Conservation (phyloP, 2,797 vertebrate species). For the Acanthurus tractus region DNA sequence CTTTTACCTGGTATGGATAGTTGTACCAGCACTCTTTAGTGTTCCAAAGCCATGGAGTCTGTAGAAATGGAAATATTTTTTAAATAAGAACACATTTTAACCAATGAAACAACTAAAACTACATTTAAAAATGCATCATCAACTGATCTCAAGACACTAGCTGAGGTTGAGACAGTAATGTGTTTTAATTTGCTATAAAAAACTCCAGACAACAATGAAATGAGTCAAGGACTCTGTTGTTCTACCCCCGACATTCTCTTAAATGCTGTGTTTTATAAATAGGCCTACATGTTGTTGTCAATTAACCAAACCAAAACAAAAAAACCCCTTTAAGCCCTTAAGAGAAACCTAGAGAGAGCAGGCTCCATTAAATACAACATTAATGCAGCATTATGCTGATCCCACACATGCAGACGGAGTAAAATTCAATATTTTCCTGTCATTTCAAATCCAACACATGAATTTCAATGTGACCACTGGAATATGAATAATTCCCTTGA, state of each 20-base stretch:
- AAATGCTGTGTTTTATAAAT: constrained; percentile 6
- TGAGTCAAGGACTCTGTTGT: neutral
- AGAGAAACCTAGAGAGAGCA: constrained; percentile 21
- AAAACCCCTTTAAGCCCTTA: neutral
- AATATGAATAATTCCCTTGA: constrained; percentile 14
- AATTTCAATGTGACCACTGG: constrained; percentile 22
- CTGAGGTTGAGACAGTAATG: neutral
- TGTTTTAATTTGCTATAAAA: neutral
- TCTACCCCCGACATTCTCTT: neutral
- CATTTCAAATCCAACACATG: constrained; percentile 37
- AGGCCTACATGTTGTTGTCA: neutral
- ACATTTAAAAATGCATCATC: neutral
- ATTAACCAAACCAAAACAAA: neutral
- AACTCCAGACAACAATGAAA: neutral
- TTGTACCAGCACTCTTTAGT: constrained; percentile 97
- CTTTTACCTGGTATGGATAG: constrained; percentile 97
- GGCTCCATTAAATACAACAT: constrained; percentile 12
- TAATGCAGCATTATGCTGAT: neutral
- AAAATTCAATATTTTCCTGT: constrained; percentile 32
- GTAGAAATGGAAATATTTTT: constrained; percentile 36
- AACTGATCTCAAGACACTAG: constrained; percentile 4
- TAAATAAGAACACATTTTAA: constrained; percentile 1
- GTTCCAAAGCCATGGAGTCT: constrained; percentile 97
- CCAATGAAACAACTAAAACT: constrained; percentile 4
- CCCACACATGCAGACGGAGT: constrained; percentile 1